Evolutionary conservation across 2,113 vertebrate species (phyloP), one percentile per base, ranked within the genome.

Genomic region (Oreochromis niloticus): DNA sequence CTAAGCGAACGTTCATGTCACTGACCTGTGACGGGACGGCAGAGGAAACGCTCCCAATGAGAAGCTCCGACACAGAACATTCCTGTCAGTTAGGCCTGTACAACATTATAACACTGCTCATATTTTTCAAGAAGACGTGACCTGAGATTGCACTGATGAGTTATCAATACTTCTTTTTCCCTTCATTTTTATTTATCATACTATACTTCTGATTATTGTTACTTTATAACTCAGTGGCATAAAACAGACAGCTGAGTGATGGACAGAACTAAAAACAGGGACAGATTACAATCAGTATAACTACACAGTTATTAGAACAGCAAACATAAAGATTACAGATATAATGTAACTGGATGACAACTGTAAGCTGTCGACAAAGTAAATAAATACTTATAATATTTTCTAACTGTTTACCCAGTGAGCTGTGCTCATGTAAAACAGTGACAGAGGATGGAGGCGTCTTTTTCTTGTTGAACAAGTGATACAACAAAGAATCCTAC

Each of bases 1-100:
- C 0, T 46, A 27, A 0, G 11, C 5, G 1, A 43, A 4, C 13
- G 36, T 27, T 24, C 39, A 4, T 71, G 39, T 16, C 7, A 41
- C n/a, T 16, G 39, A 71, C 3, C 66, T 43, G 36, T 71, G 66
- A 14, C 36, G 3, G 56, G 13, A 30, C 30, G 5, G 12, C 66
- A 24, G 36, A 43, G 36, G 3, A 71, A 0, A 24, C 4, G n/a
- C 66, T 43, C 19, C 34, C 34, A 22, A 16, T 5, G 1, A 59
- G 27, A 59, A 30, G 55, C 55, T 57, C 27, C 14, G 14, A 59
- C 59, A 63, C 9, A 34, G 16, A 30, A 3, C 6, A 1, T 7
- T 4, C 17, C 32, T 4, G 59, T 16, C 39, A 16, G 36, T 9
- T 9, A 43, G 7, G 9, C 66, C 39, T 3, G 7, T 9, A 1